Evolutionary conservation across 2,888 invertebrate genomes (phyloP), one percentile per base, ranked within the genome.

Genomic region (Auanema sp.): DNA sequence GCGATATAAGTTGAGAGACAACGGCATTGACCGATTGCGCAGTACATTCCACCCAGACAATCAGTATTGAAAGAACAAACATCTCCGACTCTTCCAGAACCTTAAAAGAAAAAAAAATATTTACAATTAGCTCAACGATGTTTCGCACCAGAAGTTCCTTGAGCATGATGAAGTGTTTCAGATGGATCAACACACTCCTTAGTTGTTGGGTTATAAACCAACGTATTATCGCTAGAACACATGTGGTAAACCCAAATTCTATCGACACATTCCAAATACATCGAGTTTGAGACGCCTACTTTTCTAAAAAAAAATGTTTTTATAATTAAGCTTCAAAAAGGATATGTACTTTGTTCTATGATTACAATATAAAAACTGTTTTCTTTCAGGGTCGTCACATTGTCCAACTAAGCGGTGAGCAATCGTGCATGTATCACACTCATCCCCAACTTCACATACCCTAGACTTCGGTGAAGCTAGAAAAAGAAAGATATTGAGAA

Each of bases 11-110:
- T 76, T 2, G 70, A 70, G 0, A 76, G 62, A 52, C 79, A 79
- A 1, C 71, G 25, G 57, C 79, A 79, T 8, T 66, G 65, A 0
- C 77, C 79, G 16, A 72, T 67, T 41, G 71, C 69, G 64, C 79
- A 79, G 65, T 59, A 75, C 76, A 77, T 76, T 47, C 76, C 77
- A 6, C 68, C 70, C 11, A 78, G 66, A 52, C 79, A 79, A 55
- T 79, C 79, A 0, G 76, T 79, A 62, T 79, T 79, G 66, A 75
- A 75, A 0, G 70, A 64, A 57, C 79, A 79, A 12, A 65, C 61
- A 49, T 79, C 79, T 8, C 74, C 76, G 40, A 77, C 73, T 24
- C 75, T 63, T 16, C 78, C 77, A 44, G 72, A 72, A 11, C 76
- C 76, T 71, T 63, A 42, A 58, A 55, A n/a, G 3, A 33, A 33